A percentile compares a stretch with the other conserved stretches of the same genome.
phyloP scores from a whole-genome alignment of 2,113 vertebrate species.

The Corydoras maculifer region DNA sequence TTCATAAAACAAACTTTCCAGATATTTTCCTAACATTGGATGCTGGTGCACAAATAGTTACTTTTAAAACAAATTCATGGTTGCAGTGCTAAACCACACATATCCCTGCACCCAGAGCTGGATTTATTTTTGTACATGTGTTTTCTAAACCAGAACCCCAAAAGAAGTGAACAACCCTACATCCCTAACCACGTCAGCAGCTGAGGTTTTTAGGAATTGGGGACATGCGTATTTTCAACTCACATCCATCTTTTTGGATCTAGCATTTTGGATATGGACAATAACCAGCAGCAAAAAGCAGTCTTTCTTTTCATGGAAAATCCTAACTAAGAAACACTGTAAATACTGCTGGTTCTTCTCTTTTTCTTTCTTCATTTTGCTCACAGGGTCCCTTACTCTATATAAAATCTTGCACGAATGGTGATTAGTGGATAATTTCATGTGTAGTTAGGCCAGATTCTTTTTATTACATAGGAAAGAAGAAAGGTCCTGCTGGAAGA shows the following conservation, averaged over 20 bases:
- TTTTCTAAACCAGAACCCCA: constrained; percentile 56
- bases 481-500: constrained; percentile 10
- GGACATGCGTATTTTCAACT: constrained; percentile 56
- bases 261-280: constrained; percentile 54
- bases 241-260: constrained; percentile 47
- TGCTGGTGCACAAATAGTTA: constrained; percentile 10
- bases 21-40: constrained; percentile 35
- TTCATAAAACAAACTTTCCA: constrained; percentile 3
- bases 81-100: constrained; percentile 54
- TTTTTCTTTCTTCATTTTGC: no score
- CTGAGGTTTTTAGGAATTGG: constrained; percentile 53
- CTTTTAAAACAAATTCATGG: constrained; percentile 46
- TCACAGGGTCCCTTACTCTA: no score
- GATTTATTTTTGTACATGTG: constrained; percentile 63
- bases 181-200: constrained; percentile 55
- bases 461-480: constrained; percentile 15
- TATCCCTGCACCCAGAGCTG: constrained; percentile 55
- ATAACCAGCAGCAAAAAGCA: constrained; percentile 45
- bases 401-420: constrained; percentile 28
- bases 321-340: constrained; percentile 18
- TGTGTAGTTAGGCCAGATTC: constrained; percentile 13
- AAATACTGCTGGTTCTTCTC: no score
- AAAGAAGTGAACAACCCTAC: constrained; percentile 39
- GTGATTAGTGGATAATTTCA: constrained; percentile 31
- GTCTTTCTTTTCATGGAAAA: constrained; percentile 45